A percentile compares a stretch with the other conserved stretches of the same genome.
Conservation (phyloP, 2,797 vertebrate genomes). For the Decapterus maruadsi region DNA sequence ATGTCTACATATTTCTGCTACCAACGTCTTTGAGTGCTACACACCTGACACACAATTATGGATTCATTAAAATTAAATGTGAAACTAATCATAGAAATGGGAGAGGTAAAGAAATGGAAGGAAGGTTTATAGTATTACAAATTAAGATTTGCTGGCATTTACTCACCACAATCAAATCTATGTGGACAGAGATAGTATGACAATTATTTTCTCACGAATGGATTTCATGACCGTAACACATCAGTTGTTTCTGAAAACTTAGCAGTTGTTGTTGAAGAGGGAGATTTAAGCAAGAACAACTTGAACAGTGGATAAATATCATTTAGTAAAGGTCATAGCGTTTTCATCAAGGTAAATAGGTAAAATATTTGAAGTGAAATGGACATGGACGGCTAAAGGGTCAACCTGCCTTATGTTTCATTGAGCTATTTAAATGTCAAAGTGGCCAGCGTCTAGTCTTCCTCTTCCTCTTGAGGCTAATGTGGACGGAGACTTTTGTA, state of each 20-base stretch:
- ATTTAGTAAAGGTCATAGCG: constrained; percentile 25
- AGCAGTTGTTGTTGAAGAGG: neutral
- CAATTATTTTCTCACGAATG: neutral
- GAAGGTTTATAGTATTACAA: neutral
- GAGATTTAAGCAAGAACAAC: neutral
- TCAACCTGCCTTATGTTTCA: constrained; percentile 1
- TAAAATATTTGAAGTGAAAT: constrained; percentile 7
- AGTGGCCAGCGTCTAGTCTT: constrained; percentile 3
- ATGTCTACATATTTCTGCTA: too few species aligned
- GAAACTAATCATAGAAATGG: neutral
- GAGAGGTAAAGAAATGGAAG: neutral
- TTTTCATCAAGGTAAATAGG: constrained; percentile 15
- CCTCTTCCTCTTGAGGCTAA: constrained; percentile 13
- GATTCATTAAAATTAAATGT: neutral
- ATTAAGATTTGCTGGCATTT: neutral
- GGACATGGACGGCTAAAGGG: constrained; percentile 8
- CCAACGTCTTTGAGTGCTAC: neutral
- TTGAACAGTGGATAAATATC: neutral
- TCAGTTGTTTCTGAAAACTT: neutral
- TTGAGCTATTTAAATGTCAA: constrained; percentile 48
- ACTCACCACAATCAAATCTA: neutral
- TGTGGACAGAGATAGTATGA: neutral
- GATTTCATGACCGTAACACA: neutral
- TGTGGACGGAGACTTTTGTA: neutral
- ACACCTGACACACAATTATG: neutral